Conservation (phyloP, 2,797 vertebrate genomes). For the Falco rusticolus region DNA sequence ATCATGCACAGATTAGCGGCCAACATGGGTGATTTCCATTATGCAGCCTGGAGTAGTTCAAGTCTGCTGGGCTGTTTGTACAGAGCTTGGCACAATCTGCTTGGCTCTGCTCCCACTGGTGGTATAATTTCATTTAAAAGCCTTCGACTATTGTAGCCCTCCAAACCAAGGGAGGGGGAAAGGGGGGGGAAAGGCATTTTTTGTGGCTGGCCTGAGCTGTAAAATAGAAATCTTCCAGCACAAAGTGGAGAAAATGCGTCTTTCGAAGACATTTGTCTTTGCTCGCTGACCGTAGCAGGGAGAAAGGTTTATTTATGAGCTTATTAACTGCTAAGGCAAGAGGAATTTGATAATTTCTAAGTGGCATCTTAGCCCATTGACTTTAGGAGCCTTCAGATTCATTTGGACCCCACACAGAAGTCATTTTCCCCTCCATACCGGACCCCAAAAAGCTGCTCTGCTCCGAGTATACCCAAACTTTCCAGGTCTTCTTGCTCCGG, state of each 20-base stretch:
- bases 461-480: background rate
- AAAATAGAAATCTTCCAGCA: background rate
- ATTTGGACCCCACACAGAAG: background rate
- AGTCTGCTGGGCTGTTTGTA: background rate
- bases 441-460: background rate
- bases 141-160: background rate
- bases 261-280: background rate
- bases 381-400: background rate
- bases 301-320: background rate
- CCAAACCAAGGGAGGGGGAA: background rate
- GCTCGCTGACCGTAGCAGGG: accelerated
- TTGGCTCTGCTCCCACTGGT: background rate
- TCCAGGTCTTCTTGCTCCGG: constrained; percentile 7
- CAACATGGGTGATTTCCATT: constrained; percentile 39
- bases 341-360: background rate
- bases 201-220: background rate
- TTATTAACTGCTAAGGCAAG: background rate
- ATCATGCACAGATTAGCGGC: constrained; percentile 31
- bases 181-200: accelerated
- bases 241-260: background rate
- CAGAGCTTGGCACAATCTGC: background rate
- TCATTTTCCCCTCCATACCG: accelerated
- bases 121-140: constrained; percentile 1
- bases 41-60: constrained; percentile 2
- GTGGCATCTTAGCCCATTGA: background rate